These are phyloP conservation scores for Rhinichthys osculus DNA, from an alignment of 2,797 vertebrate species.

Conservation along the genomic window DNA sequence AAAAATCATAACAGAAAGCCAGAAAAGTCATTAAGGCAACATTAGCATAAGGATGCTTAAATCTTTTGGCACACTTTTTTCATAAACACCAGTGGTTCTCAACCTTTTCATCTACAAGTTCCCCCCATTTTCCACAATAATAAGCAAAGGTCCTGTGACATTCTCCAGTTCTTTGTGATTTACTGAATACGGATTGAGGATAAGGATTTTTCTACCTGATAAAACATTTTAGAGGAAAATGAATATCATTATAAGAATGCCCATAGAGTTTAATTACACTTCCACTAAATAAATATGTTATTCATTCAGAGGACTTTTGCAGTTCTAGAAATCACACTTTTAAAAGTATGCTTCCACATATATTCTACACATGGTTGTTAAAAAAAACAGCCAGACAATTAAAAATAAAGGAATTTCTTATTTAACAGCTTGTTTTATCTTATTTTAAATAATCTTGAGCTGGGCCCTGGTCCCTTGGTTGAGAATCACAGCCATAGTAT, in stretches of 20 bases:
- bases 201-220: not conserved
- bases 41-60: no score
- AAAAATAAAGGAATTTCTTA: not conserved
- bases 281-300: not conserved
- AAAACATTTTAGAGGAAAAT: not conserved
- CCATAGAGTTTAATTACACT: not conserved
- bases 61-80: not conserved
- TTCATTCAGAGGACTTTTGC: not conserved
- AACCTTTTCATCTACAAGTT: not conserved
- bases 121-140: not conserved
- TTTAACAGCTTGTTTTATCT: not conserved
- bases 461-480: no score
- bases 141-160: not conserved
- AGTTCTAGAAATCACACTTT: not conserved
- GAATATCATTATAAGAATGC: not conserved
- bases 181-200: not conserved
- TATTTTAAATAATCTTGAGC: no score
- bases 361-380: not conserved
- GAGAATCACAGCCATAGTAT: no score
- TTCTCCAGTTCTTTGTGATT: not conserved
- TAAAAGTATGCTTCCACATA: not conserved
- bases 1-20: not conserved
- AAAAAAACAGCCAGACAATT: not conserved
- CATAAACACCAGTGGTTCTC: not conserved
- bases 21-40: not conserved